Base-by-base conservation (phyloP, 2,888 invertebrate species). In the Onthophagus sagittarius region DNA sequence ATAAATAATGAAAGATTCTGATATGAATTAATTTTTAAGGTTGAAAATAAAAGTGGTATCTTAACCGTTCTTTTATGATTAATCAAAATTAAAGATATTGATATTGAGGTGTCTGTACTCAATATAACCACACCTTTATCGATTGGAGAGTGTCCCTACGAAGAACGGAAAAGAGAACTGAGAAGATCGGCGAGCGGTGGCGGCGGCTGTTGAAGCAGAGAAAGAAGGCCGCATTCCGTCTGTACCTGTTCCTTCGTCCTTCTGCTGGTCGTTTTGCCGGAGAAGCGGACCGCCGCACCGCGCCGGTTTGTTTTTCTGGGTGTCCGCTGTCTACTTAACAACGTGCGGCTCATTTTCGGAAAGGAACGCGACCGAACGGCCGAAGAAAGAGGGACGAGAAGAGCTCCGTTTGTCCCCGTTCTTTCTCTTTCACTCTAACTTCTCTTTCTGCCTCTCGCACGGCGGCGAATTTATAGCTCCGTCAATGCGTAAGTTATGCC, bases 381-480 rank as follows among this genome's bases (percentile, higher is more conserved):
- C 39, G 39, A 53, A 53, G 39, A 53, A 53, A 53, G 39, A 53
- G 39, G 39, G 39, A 53, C 39, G 39, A 53, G 39, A 53, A 53
- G 39, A 53, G 39, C 39, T 7, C 39, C 39, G 39, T 53, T 53
- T 53, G 39, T 80, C 78, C 77, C 79, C 79, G 79, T 64, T 23
- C 64, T 14, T 11, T 14, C 64, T 9, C 14, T 13, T 64, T 23
- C 63, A 14, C 23, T 15, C 62, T 13, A 5, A 7, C 6, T 15
- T n/a, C 15, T 39, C 62, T 62, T 62, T 15, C 70, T 62, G 11
- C 63, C 15, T 62, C 53, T 64, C 71, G 63, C 63, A 23, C 78
- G 79, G 79, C 79, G 82, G 82, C 82, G 81, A 82, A 83, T 83
- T 83, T 83, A 83, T 83, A 79, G 82, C 79, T 79, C 78, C 79